Percentiles rank a stretch among this genome's conserved stretches.
Conservation (phyloP, 30 jellyfish, hydroid and myxozoan species). For the Clytia hemisphaerica region DNA sequence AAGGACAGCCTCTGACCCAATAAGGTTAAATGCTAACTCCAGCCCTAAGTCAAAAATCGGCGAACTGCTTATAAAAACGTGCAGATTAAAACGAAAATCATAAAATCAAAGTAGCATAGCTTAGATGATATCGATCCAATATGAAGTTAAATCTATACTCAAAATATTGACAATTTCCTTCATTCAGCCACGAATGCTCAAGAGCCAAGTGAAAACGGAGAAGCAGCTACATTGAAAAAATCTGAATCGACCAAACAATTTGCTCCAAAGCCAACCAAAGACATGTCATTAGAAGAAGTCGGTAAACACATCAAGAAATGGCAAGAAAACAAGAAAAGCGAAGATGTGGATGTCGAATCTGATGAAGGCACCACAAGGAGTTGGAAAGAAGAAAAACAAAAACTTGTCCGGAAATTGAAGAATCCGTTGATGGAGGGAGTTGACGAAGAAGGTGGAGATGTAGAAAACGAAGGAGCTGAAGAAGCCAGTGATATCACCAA, state of each 20-base stretch:
- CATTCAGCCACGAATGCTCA: too few relatives aligned
- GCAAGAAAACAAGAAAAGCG: slow-evolving; percentile 32
- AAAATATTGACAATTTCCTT: too few relatives aligned
- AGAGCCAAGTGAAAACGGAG: slow-evolving; percentile 14
- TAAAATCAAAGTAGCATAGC: too few relatives aligned
- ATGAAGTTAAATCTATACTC: too few relatives aligned
- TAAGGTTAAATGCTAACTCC: too few relatives aligned
- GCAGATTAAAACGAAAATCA: too few relatives aligned
- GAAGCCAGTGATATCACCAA: slow-evolving; percentile 22
- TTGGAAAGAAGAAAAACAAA: slow-evolving; percentile 86
- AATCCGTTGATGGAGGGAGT: slow-evolving; percentile 53
- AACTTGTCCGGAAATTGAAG: slow-evolving; percentile 41
- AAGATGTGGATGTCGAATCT: slow-evolving; percentile 10
- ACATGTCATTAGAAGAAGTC: slow-evolving; percentile 67
- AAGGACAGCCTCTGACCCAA: too few relatives aligned
- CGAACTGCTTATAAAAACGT: too few relatives aligned
- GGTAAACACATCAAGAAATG: slow-evolving; percentile 49
- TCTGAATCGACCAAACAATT: background rate
- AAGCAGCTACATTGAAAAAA: slow-evolving; percentile 4
- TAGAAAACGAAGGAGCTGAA: slow-evolving; percentile 17
- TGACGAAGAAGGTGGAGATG: background rate
- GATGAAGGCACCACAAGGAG: slow-evolving; percentile 10
- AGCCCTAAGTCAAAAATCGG: too few relatives aligned
- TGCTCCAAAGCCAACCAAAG: slow-evolving; percentile 22
- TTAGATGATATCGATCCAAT: too few relatives aligned